Base-by-base conservation (phyloP, 2,797 vertebrate species). In the Pseudomugil tenellus region DNA sequence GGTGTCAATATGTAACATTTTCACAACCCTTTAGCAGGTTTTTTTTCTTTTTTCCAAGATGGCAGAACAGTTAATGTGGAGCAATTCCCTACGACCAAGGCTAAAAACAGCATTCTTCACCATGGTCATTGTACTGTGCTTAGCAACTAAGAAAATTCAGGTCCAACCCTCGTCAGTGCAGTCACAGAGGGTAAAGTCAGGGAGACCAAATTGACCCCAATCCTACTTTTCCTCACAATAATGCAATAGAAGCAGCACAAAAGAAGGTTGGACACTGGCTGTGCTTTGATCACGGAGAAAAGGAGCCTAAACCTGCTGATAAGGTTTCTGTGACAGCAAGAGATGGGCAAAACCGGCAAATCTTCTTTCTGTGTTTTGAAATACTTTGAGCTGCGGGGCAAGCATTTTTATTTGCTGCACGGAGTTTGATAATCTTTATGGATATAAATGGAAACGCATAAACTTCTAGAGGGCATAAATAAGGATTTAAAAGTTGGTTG, bases 371-470 rank as follows among this genome's bases (percentile, higher is more conserved):
- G 9, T 46, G 61, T 74, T 73, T 70, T 5, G 6, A 71, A 70
- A 32, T 60, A 39, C 70, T 81, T 76, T 76, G 81, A 78, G 67
- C 84, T 74, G n/a, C 62, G 46, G 6, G 71, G 72, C 35, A 72
- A 54, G 72, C 67, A 76, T 77, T 85, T 88, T 85, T 49, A 66
- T 76, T 85, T 79, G 72, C 70, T 31, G 67, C 76, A 64, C 67
- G 78, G 80, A 67, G 76, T 76, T 72, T 72, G 73, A 89, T 90
- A 74, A 89, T 87, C 87, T 87, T 81, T 69, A 74, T 6, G 72
- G 80, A 72, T 87, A 81, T 82, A 84, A 88, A 90, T 81, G 80
- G 77, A 84, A 82, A 80, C 76, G 65, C 37, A 68, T 79, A 79
- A 70, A 89, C 75, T 76, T 84, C 77, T 77, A 62, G 32, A 52